phyloP scores from a whole-genome alignment of 2,797 vertebrate genomes.

The Brachymystax lenok region DNA sequence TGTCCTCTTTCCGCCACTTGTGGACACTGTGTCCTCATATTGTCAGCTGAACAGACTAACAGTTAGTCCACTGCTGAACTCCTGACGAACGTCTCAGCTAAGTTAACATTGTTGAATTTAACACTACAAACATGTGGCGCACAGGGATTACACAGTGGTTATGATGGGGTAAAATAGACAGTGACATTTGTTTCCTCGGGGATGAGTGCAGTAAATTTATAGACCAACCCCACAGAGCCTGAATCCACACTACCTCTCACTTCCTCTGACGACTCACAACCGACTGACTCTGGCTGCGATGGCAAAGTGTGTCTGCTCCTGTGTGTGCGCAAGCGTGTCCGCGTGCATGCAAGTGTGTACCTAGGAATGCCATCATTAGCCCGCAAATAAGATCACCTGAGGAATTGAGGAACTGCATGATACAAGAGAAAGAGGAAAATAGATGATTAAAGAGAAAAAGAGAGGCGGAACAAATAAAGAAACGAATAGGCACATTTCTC shows the following conservation, averaged over 20 bases:
- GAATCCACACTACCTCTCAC: slow-evolving; percentile 40
- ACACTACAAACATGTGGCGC: slow-evolving; percentile 42
- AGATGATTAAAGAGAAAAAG: not conserved
- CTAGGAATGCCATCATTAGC: slow-evolving; percentile 11
- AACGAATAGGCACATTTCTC: too few species aligned
- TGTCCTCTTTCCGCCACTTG: slow-evolving; percentile 64
- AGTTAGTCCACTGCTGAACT: not conserved
- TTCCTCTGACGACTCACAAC: slow-evolving; percentile 56
- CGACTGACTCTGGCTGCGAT: too few species aligned
- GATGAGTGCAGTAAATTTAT: slow-evolving; percentile 40
- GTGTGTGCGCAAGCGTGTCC: too few species aligned
- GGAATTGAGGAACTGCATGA: not conserved
- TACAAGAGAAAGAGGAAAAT: not conserved
- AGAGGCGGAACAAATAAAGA: too few species aligned
- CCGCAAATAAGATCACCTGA: not conserved
- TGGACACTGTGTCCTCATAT: slow-evolving; percentile 62
- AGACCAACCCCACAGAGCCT: not conserved
- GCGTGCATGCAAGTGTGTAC: slow-evolving; percentile 35
- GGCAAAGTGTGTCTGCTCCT: too few species aligned
- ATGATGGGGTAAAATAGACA: slow-evolving; percentile 2
- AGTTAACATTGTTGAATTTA: not conserved
- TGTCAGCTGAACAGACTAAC: slow-evolving; percentile 19
- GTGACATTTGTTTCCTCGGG: slow-evolving; percentile 52
- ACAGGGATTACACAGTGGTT: slow-evolving; percentile 30
- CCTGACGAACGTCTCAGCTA: not conserved